These are phyloP conservation scores for Clarias batrachus DNA, from an alignment of 2,113 vertebrate genomes.

Conservation along the genomic window DNA sequence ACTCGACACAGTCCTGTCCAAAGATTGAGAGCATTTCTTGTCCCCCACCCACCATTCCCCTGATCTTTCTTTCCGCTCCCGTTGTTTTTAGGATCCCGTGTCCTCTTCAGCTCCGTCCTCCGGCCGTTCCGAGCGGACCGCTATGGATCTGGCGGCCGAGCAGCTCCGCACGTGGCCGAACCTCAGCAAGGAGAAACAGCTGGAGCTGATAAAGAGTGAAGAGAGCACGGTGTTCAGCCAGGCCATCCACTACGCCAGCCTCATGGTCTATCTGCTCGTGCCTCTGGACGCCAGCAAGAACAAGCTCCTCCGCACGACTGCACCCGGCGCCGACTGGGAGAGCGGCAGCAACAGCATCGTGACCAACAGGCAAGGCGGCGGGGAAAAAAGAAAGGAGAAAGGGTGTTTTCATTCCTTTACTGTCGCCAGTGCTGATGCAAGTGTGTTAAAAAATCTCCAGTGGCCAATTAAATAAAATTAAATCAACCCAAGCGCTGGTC, in stretches of 20 bases:
- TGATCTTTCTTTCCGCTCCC: not conserved
- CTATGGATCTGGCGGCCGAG: conserved; percentile 93
- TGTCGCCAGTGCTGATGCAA: not conserved
- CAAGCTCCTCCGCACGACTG: conserved; percentile 81
- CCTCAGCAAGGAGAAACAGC: conserved; percentile 85
- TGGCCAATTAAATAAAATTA: not conserved
- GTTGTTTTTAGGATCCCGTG: conserved; percentile 63
- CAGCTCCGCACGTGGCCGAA: conserved; percentile 87
- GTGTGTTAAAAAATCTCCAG: conserved; percentile 1
- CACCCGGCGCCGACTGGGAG: conserved; percentile 88
- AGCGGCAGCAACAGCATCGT: conserved; percentile 98
- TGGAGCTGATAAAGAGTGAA: conserved; percentile 90
- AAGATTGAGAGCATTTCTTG: not conserved
- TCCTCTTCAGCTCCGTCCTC: not conserved
- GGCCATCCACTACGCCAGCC: conserved; percentile 96
- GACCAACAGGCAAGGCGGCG: conserved; percentile 80
- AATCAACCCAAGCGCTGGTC: not conserved
- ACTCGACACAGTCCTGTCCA: not conserved
- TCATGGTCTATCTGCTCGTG: conserved; percentile 97
- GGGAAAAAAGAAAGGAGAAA: too few species aligned
- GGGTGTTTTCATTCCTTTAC: not conserved
- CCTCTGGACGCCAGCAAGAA: conserved; percentile 94
- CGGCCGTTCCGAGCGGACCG: conserved; percentile 79
- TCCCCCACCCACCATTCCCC: not conserved
- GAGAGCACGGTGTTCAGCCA: conserved; percentile 98